Evolutionary conservation across 2,113 vertebrate species (phyloP).

Genomic region (Esox niger): DNA sequence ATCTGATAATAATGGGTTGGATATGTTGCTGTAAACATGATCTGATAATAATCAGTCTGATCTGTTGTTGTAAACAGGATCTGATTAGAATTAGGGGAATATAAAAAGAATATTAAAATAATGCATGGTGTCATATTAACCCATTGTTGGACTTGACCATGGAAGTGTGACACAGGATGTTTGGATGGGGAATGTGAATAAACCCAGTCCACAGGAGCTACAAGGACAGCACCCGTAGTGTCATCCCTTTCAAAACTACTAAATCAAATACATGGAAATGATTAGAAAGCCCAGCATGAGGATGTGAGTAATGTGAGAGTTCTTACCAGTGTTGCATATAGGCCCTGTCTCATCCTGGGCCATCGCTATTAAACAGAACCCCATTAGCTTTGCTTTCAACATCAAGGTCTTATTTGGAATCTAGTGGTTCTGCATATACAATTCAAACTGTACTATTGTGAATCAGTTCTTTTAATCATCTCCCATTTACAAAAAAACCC

Average conservation of each 20-base stretch:
- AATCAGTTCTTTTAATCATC: conserved; percentile 68
- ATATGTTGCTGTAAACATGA: conserved; percentile 47
- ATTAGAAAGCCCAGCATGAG: conserved; percentile 8
- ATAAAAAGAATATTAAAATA: conserved; percentile 56
- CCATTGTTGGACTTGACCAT: conserved; percentile 44
- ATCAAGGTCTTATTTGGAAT: conserved; percentile 71
- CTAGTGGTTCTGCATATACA: conserved; percentile 65
- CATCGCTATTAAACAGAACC: conserved; percentile 50
- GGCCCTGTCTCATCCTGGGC: conserved; percentile 39
- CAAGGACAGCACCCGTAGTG: conserved; percentile 35
- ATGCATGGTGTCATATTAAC: too few species aligned
- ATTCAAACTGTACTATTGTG: conserved; percentile 60
- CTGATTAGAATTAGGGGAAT: conserved; percentile 57
- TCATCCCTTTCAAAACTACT: background rate
- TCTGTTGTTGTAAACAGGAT: too few species aligned
- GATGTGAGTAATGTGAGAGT: conserved; percentile 38
- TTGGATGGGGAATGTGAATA: conserved; percentile 71
- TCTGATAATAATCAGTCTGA: conserved; percentile 58
- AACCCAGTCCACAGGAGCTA: conserved; percentile 38
- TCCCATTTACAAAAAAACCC: conserved; percentile 16
- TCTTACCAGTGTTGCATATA: conserved; percentile 42
- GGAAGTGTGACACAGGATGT: conserved; percentile 64
- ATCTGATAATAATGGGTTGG: conserved; percentile 57
- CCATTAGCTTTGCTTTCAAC: conserved; percentile 70
- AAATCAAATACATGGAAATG: conserved; percentile 5